A percentile compares a stretch with the other conserved stretches of the same genome.
Evolutionary conservation across 2,888 invertebrate species (phyloP).

Genomic region (Thymelicus lineola): DNA sequence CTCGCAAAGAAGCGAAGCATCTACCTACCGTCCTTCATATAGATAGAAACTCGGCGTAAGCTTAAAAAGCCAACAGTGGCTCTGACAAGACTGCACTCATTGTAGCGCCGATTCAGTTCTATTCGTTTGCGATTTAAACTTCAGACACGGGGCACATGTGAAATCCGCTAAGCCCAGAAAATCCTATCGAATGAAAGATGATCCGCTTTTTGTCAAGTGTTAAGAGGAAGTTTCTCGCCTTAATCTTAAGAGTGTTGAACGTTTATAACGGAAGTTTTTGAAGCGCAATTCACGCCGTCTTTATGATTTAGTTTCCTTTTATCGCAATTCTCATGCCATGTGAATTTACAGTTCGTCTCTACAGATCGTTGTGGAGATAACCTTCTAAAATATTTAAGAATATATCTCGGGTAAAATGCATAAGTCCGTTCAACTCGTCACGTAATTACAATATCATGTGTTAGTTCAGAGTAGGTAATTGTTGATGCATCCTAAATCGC

Average conservation of each 20-base stretch:
- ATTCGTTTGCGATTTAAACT: constrained; percentile 51
- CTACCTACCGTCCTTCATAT: constrained; percentile 42
- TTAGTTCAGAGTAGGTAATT: constrained; percentile 62
- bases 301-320: constrained; percentile 50
- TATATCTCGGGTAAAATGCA: constrained; percentile 49
- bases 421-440: constrained; percentile 59
- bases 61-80: constrained; percentile 30
- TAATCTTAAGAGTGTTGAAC: constrained; percentile 59
- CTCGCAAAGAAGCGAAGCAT: constrained; percentile 58
- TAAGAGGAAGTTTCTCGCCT: constrained; percentile 57
- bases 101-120: constrained; percentile 43
- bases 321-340: constrained; percentile 22
- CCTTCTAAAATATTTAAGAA: constrained; percentile 49
- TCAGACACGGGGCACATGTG: constrained; percentile 59
- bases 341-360: constrained; percentile 39
- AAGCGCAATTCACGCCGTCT: constrained; percentile 50
- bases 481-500: constrained; percentile 73
- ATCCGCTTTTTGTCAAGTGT: constrained; percentile 61
- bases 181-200: constrained; percentile 64
- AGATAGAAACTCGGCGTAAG: constrained; percentile 43
- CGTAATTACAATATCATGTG: constrained; percentile 64
- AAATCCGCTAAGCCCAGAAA: constrained; percentile 72
- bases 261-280: constrained; percentile 57
- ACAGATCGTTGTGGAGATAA: constrained; percentile 50
- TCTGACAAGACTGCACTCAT: constrained; percentile 29